Conservation (phyloP, 2,888 invertebrate species). For the Sinohyriopsis cumingii region DNA sequence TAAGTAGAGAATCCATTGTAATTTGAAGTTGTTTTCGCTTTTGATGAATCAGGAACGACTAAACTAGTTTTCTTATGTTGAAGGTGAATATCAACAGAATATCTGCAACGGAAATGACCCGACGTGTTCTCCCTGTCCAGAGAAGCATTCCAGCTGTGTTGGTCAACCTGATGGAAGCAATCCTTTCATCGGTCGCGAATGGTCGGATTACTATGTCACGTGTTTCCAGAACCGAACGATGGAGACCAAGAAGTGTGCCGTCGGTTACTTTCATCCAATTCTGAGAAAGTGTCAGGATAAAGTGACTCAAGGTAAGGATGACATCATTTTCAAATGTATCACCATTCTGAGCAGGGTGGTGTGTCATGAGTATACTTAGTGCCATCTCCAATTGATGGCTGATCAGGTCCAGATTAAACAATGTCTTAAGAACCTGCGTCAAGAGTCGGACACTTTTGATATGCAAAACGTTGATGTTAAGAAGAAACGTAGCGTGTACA, state of each 20-base stretch:
- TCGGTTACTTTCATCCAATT: slow-evolving; percentile 32
- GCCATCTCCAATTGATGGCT: too few relatives aligned
- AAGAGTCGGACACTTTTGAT: not conserved
- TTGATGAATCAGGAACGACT: too few relatives aligned
- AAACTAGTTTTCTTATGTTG: not conserved
- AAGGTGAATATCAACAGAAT: slow-evolving; percentile 45
- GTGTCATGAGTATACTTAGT: too few relatives aligned
- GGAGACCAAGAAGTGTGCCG: slow-evolving; percentile 22
- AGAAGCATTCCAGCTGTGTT: slow-evolving; percentile 40
- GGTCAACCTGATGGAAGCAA: slow-evolving; percentile 36
- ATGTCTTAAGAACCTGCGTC: slow-evolving; percentile 6
- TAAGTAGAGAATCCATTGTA: too few relatives aligned
- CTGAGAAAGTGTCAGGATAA: slow-evolving; percentile 21
- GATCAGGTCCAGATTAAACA: too few relatives aligned
- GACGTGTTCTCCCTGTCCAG: slow-evolving; percentile 35
- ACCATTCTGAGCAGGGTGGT: too few relatives aligned
- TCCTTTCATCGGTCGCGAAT: slow-evolving; percentile 23
- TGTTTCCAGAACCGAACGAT: slow-evolving; percentile 40
- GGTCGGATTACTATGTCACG: slow-evolving; percentile 27
- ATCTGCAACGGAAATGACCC: slow-evolving; percentile 29
- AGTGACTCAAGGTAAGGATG: slow-evolving; percentile 27
- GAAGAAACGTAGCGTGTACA: slow-evolving; percentile 11
- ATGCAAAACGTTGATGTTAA: slow-evolving; percentile 10
- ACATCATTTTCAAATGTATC: too few relatives aligned
- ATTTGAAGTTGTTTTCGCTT: too few relatives aligned